Evolutionary conservation across 2,888 invertebrate species (phyloP), one percentile per base, ranked within the genome.

Genomic region (Argyresthia albistria): DNA sequence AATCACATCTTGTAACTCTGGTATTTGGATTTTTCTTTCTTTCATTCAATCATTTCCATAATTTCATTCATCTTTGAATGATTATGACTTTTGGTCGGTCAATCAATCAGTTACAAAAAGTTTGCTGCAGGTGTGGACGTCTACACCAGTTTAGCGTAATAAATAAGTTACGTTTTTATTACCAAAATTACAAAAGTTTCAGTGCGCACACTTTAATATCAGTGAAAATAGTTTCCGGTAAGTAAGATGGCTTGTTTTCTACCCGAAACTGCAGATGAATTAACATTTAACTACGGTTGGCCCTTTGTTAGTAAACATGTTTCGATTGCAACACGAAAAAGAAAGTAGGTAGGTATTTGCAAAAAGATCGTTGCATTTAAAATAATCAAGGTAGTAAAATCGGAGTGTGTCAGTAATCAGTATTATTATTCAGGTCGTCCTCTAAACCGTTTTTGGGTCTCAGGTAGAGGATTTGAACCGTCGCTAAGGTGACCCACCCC

Each of bases 401-500:
- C 16, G 10, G 25, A 35, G 8, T n/a, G n/a, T 16, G 46, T n/a
- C 10, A n/a, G 37, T 42, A 37, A 37, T 46, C 64, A 63, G 63
- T 65, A 60, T 57, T 64, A 60, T 57, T 57, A 51, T 55, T 53
- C 25, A 25, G 39, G 9, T 53, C 14, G 36, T 46, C 25, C 25
- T 35, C 45, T 10, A 57, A 62, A 56, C 51, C 57, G 54, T 46
- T 14, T 60, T 65, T 62, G 56, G 58, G 58, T 51, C 59, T 65
- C 75, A 76, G 76, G 78, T 80, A 80, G 70, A 65, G 56, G 64
- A 63, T 71, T 71, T 68, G 69, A 76, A 72, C 76, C 78, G 67
- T 76, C 78, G 78, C 69, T 61, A 47, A 69, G 73, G 73, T 69
- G 71, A 70, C 73, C 76, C 77, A 79, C 82, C 82, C 25, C 83